Evolutionary conservation across 2,888 invertebrate species (phyloP).

Genomic region (Cyaniris semiargus): DNA sequence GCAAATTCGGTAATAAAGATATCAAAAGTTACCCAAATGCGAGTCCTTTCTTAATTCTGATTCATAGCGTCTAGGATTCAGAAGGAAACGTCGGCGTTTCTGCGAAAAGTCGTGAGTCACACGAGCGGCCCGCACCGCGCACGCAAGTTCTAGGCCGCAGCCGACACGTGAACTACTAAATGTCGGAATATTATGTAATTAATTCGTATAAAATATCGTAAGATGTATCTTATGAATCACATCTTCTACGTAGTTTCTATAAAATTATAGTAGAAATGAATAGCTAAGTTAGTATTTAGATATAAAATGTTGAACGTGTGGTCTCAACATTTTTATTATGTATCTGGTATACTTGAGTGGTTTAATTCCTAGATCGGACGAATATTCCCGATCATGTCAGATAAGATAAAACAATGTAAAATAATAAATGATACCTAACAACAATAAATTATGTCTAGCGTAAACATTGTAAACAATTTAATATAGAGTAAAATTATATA

Average conservation of each 20-base stretch:
- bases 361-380: background rate
- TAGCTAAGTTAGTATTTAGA: background rate
- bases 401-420: background rate
- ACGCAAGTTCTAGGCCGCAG: conserved; percentile 31
- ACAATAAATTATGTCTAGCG: background rate
- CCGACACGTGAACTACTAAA: background rate
- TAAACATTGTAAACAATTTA: background rate
- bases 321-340: background rate
- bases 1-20: conserved; percentile 14
- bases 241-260: background rate
- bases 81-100: conserved; percentile 65
- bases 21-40: conserved; percentile 32
- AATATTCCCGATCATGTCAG: background rate
- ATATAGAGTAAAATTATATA: background rate
- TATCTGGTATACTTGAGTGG: too few relatives aligned
- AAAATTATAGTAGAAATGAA: background rate
- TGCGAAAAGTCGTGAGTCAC: conserved; percentile 58
- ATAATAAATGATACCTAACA: background rate
- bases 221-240: background rate
- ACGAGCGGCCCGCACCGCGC: conserved; percentile 39
- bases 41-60: conserved; percentile 46
- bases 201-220: background rate
- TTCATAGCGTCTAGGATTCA: conserved; percentile 47
- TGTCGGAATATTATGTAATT: conserved; percentile 29
- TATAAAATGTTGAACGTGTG: background rate